These are phyloP conservation scores for Oryzias curvinotus DNA, from an alignment of 2,113 vertebrate genomes.

Conservation along the genomic window DNA sequence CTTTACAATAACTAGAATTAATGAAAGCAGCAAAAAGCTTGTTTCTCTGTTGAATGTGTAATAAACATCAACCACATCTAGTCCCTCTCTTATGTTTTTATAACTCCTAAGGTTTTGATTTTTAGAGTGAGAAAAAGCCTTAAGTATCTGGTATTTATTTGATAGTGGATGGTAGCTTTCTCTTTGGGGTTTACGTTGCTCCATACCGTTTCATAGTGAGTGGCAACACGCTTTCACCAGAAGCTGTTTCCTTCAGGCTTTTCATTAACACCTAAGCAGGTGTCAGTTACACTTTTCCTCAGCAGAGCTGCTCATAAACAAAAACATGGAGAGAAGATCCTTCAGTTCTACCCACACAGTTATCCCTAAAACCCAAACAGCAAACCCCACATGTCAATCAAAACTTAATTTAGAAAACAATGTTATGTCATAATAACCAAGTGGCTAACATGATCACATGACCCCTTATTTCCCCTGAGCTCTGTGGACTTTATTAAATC, in stretches of 20 bases:
- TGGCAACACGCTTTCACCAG: conserved; percentile 40
- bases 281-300: conserved; percentile 59
- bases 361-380: not conserved
- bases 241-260: conserved; percentile 52
- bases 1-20: no score
- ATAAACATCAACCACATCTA: conserved; percentile 13
- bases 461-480: not conserved
- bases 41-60: conserved; percentile 8
- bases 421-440: no score
- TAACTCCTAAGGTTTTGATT: conserved; percentile 25
- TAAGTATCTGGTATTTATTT: not conserved
- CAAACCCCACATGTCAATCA: not conserved
- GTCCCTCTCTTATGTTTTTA: conserved; percentile 4
- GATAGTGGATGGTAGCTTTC: conserved; percentile 15
- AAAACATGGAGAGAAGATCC: conserved; percentile 40
- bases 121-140: conserved; percentile 19
- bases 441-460: not conserved
- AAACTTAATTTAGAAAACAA: not conserved
- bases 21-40: not conserved
- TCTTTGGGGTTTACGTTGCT: conserved; percentile 22
- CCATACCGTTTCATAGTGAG: conserved; percentile 24
- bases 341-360: conserved; percentile 4
- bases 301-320: conserved; percentile 48
- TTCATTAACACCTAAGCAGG: conserved; percentile 73
- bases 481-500: not conserved